Evolutionary conservation across 2,113 vertebrate genomes (phyloP).

Genomic region (Sula dactylatra): DNA sequence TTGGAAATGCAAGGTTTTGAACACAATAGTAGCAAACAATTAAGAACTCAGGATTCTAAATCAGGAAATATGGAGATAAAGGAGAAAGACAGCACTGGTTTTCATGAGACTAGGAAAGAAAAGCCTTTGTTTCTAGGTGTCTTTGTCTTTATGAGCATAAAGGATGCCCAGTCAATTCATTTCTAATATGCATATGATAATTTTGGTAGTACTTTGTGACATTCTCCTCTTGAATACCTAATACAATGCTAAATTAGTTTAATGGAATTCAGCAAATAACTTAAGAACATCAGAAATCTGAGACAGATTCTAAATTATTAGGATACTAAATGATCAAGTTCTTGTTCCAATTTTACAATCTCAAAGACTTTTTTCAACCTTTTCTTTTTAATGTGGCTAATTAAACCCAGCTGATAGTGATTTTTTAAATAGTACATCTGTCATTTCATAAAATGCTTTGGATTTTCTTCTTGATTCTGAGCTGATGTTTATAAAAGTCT

Average conservation of each 20-base stretch:
- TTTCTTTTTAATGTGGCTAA: constrained; percentile 16
- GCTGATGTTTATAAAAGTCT: not conserved
- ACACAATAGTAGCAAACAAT: not conserved
- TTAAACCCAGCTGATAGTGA: constrained; percentile 1
- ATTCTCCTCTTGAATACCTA: not conserved
- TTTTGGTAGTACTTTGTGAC: not conserved
- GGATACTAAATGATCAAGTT: constrained; percentile 10
- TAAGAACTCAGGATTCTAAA: not conserved
- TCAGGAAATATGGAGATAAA: not conserved
- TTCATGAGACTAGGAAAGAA: not conserved
- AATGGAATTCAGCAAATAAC: constrained; percentile 14
- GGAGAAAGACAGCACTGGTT: not conserved
- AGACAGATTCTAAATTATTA: constrained; percentile 39
- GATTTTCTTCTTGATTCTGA: not conserved
- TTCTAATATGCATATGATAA: not conserved
- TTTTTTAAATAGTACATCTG: not conserved
- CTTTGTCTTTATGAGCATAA: not conserved
- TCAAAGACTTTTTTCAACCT: constrained; percentile 8
- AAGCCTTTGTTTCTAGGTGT: not conserved
- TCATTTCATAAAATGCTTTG: not conserved
- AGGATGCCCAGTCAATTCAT: not conserved
- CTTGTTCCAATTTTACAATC: constrained; percentile 16
- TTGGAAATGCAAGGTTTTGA: not conserved
- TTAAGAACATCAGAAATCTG: not conserved
- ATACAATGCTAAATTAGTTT: not conserved